Conservation (phyloP, 2,888 invertebrate genomes). For the Tenthredo notha region DNA sequence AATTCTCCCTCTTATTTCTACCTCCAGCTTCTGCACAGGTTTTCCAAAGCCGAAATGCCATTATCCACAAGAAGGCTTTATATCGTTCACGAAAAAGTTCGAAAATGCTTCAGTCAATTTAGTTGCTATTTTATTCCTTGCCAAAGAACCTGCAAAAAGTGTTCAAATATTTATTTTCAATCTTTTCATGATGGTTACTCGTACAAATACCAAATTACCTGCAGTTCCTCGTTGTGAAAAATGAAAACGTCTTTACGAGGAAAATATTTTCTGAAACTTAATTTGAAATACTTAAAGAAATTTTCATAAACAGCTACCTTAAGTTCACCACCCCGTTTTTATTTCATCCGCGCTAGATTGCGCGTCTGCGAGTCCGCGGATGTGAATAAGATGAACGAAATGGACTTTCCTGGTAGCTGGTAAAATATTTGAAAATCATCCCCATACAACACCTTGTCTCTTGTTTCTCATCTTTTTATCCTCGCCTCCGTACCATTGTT, state of each 20-base stretch:
- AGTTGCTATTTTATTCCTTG: neutral
- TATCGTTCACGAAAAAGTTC: neutral
- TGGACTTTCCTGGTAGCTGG: neutral
- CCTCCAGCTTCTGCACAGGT: neutral
- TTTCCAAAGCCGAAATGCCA: neutral
- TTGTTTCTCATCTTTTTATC: neutral
- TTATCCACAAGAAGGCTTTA: constrained; percentile 33
- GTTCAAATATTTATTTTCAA: constrained; percentile 19
- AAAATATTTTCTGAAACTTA: neutral
- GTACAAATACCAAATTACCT: neutral
- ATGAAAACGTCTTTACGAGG: neutral
- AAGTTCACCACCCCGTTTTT: neutral
- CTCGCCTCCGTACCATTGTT: neutral
- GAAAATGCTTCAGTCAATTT: constrained; percentile 19
- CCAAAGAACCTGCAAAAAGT: neutral
- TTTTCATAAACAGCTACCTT: neutral
- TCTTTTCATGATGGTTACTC: neutral
- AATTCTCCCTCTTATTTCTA: constrained; percentile 5
- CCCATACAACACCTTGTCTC: neutral
- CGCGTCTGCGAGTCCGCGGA: neutral
- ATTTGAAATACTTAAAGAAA: neutral
- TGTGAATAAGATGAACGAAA: neutral
- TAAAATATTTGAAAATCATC: neutral
- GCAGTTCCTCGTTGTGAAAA: neutral
- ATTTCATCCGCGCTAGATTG: neutral